These are phyloP conservation scores for Myrmecobius fasciatus DNA, from an alignment of 2,113 vertebrate species.

Conservation along the genomic window DNA sequence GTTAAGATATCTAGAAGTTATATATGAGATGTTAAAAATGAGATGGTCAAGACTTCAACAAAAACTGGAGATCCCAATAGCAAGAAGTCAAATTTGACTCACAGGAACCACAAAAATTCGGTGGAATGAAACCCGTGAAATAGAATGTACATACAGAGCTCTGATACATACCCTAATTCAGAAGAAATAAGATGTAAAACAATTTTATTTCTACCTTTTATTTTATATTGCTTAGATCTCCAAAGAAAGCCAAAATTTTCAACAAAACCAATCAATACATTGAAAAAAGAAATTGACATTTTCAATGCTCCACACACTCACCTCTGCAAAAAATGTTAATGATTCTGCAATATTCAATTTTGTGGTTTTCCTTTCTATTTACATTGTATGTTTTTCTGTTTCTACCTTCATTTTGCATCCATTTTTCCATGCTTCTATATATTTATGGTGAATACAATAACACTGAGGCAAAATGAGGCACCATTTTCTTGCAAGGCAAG, in stretches of 20 bases:
- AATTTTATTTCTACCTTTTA: too few relatives aligned
- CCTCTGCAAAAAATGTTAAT: neutral
- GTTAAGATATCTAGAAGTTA: too few relatives aligned
- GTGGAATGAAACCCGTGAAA: neutral
- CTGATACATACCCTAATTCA: too few relatives aligned
- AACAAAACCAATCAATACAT: neutral
- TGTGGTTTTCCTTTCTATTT: neutral
- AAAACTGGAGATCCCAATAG: neutral
- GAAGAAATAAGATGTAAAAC: too few relatives aligned
- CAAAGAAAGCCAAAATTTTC: too few relatives aligned
- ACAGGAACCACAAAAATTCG: neutral
- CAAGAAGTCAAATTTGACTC: neutral
- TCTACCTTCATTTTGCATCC: neutral
- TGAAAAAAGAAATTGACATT: neutral
- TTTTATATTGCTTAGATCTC: neutral
- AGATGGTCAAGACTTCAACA: too few relatives aligned
- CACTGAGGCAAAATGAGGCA: neutral
- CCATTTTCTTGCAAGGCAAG: neutral
- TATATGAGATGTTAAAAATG: too few relatives aligned
- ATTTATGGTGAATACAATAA: neutral
- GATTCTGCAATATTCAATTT: neutral
- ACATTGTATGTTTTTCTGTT: neutral
- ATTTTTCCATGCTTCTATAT: neutral
- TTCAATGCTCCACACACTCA: neutral
- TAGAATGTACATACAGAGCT: neutral